These are phyloP conservation scores for Aplocera efformata DNA, from an alignment of 2,888 invertebrate species.

Conservation along the genomic window DNA sequence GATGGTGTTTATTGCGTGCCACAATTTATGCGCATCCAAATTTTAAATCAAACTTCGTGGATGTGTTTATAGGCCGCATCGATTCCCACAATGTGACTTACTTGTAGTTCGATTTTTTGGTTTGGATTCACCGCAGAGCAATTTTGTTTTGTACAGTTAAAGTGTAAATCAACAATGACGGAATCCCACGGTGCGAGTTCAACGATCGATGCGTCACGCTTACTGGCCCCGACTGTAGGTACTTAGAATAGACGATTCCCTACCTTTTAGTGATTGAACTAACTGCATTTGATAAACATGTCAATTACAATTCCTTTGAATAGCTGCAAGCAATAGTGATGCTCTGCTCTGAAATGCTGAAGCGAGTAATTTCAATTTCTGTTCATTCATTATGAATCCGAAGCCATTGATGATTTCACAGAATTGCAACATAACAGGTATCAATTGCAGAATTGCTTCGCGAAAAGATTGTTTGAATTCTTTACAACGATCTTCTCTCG, in stretches of 20 bases:
- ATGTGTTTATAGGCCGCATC: conserved; percentile 22
- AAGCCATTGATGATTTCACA: too few relatives aligned
- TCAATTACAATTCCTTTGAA: conserved; percentile 44
- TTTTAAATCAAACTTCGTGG: conserved; percentile 41
- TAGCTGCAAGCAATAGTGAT: too few relatives aligned
- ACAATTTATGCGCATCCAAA: conserved; percentile 53
- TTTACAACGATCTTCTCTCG: too few relatives aligned
- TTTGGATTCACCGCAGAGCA: conserved; percentile 47
- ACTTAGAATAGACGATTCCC: conserved; percentile 45
- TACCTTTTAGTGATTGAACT: conserved; percentile 13
- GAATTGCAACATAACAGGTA: too few relatives aligned
- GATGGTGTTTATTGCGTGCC: conserved; percentile 61
- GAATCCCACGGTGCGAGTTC: conserved; percentile 67
- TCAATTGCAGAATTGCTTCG: too few relatives aligned
- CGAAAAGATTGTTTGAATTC: too few relatives aligned
- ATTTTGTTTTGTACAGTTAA: conserved; percentile 63
- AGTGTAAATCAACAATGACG: conserved; percentile 61
- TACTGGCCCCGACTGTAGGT: conserved; percentile 48
- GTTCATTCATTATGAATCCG: too few relatives aligned
- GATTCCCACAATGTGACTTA: conserved; percentile 42
- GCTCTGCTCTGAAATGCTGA: too few relatives aligned
- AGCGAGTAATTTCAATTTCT: too few relatives aligned
- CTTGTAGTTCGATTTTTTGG: conserved; percentile 36
- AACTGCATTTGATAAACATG: conserved; percentile 33
- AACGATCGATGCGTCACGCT: conserved; percentile 62